Evolutionary conservation across 2,888 invertebrate genomes (phyloP).

Genomic region (Gymnocheta viridis): DNA sequence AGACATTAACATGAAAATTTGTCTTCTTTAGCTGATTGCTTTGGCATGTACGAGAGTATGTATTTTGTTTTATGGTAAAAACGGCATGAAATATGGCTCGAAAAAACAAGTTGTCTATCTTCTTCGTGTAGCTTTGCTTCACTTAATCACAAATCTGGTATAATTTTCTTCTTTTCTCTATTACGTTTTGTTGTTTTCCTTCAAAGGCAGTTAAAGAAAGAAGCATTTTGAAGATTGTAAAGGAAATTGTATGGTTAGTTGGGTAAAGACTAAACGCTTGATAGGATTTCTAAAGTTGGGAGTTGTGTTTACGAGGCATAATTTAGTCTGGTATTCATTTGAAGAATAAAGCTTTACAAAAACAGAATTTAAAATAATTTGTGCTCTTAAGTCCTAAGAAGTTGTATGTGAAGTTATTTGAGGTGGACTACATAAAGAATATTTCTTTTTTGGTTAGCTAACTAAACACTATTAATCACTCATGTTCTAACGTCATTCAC

Average conservation of each 20-base stretch:
- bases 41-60: neutral
- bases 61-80: constrained; percentile 29
- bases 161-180: constrained; percentile 11
- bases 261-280: neutral
- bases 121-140: neutral
- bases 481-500: neutral
- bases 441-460: neutral
- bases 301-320: neutral
- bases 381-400: neutral
- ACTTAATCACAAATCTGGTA: constrained; percentile 24
- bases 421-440: neutral
- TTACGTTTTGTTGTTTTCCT: neutral
- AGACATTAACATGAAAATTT: constrained; percentile 51
- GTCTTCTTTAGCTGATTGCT: constrained; percentile 15
- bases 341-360: neutral
- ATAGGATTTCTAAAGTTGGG: neutral
- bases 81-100: constrained; percentile 35
- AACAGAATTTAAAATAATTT: neutral
- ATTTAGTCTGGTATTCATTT: neutral
- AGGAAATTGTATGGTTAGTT: neutral
- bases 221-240: neutral
- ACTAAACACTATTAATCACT: constrained; percentile 2
- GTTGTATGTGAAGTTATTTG: neutral
- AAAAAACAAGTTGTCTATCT: constrained; percentile 34
- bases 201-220: neutral